Evolutionary conservation across 2,113 vertebrate species (phyloP), one percentile per base, ranked within the genome.

Genomic region (Rhinogobius similis): DNA sequence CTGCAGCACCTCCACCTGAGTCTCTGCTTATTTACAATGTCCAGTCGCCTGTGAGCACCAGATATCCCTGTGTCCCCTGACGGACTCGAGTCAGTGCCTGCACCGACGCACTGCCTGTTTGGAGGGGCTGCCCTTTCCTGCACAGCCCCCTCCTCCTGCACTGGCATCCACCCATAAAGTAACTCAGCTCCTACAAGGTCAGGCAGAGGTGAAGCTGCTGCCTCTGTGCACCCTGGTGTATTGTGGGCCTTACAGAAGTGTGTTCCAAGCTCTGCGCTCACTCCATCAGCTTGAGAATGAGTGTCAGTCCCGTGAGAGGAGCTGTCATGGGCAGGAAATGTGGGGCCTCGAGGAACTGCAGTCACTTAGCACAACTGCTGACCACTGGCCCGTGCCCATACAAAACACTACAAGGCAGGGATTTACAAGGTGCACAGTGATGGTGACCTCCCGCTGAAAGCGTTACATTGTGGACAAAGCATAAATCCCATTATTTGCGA

Each of bases 241-340:
- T 68, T 67, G 81, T 73, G 67, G 63, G 78, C 78, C 82, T 66
- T 82, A 89, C 81, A 72, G 85, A 77, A 91, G 88, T 79, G 72
- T 68, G 90, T 93, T 88, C 77, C 64, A 84, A 85, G 88, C 91
- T 89, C 86, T 82, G 89, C 83, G 92, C 90, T 92, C 81, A 88
- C 87, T 90, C 89, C 87, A 88, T 75, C 72, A 76, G 90, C 83
- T 80, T 90, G 14, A 89, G 94, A 95, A 94, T 93, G 87, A 95
- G 85, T 93, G 93, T 91, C 82, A 67, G 44, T 93, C 94, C 93
- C 91, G 70, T 62, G 93, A 93, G 94, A 92, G 81, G 78, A 92
- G 85, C 93, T 94, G 91, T 94, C 94, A 93, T 80, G 91, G 92
- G 90, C 77, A 91, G 88, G 79, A 90, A 91, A 82, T 81, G 77